A percentile compares a stretch with the other conserved stretches of the same genome.
phyloP scores from a whole-genome alignment of 1,140 invertebrate species.

The Zaprionus kolodkinae region DNA sequence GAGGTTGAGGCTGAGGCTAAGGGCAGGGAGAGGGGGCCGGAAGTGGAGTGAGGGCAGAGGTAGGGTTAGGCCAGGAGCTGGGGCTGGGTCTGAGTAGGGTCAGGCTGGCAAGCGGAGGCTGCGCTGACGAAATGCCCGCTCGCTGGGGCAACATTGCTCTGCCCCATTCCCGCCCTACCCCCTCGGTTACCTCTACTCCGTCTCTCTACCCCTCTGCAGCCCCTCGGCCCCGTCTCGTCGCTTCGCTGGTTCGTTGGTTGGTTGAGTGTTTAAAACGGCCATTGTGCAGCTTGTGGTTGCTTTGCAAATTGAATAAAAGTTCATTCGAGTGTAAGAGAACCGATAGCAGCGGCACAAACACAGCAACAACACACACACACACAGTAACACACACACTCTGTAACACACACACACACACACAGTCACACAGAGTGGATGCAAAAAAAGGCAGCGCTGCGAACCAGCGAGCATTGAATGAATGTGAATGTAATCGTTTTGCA shows the following conservation, averaged over 20 bases:
- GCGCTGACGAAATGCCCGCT: slow-evolving; percentile 71
- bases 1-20: slow-evolving; percentile 12
- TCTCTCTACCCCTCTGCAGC: background rate
- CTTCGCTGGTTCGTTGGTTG: slow-evolving; percentile 57
- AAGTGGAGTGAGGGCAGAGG: background rate
- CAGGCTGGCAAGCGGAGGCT: background rate
- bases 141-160: slow-evolving; percentile 14
- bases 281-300: slow-evolving; percentile 82
- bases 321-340: slow-evolving; percentile 82
- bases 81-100: background rate
- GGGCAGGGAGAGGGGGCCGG: background rate
- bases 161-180: background rate
- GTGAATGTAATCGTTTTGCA: slow-evolving; percentile 82
- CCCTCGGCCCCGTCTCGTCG: slow-evolving; percentile 26
- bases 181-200: background rate
- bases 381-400: slow-evolving; percentile 46
- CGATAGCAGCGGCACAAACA: slow-evolving; percentile 66
- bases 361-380: slow-evolving; percentile 27
- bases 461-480: slow-evolving; percentile 81
- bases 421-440: slow-evolving; percentile 20
- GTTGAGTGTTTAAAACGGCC: slow-evolving; percentile 82
- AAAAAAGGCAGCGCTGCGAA: slow-evolving; percentile 62
- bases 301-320: slow-evolving; percentile 83
- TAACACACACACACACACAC: slow-evolving; percentile 45
- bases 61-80: slow-evolving; percentile 9